Base-by-base conservation (phyloP, 23 tunicate genomes). In the Trididemnum clinides region DNA sequence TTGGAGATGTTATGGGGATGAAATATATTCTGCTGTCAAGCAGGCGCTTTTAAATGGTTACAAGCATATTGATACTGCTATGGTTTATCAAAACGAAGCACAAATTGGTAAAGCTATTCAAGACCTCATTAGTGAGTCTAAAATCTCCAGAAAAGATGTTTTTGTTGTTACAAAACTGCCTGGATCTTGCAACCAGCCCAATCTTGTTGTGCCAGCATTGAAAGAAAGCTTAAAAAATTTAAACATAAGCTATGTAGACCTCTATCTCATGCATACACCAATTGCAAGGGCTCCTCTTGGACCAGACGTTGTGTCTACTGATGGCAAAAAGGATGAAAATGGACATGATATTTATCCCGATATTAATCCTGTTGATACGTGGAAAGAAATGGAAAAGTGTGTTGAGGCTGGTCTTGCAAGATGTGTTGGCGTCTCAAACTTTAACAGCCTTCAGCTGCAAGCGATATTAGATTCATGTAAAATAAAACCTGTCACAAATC, bases 341-440 rank as follows among this genome's bases (percentile, higher is more conserved):
- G 92, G 92, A 10, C 28, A 66, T 7, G 63, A 66, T 59, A 50
- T 88, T 28, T 74, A 88, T 28, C 89, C 84, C 29, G 97, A 91
- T 51, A 51, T 91, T 0, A 80, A 96, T 79, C 88, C 90, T 74
- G 51, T 64, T 23, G 90, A 83, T 21, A 91, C 90, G 28, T 96
- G 99, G 99, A 80, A 79, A 54, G 99, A 81, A 84, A 96, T 96
- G 99, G 99, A 96, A 81, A 54, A 80, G 57, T 96, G 99, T 81
- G 93, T 88, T 0, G 91, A 88, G 29, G 77, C 84, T 10, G 93
- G 93, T 0, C 82, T 96, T 0, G 82, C 95, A 10, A 71, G 70
- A 30, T 83, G 85, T 26, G 91, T 96, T 39, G 99, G 97, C 12
- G 90, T 96, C 33, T 96, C 93, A 12, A 96, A 96, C 54, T 96